These are phyloP conservation scores for Axinella damicornis DNA, from an alignment of 37 sponge, comb jelly and placozoan genomes.

Conservation along the genomic window DNA sequence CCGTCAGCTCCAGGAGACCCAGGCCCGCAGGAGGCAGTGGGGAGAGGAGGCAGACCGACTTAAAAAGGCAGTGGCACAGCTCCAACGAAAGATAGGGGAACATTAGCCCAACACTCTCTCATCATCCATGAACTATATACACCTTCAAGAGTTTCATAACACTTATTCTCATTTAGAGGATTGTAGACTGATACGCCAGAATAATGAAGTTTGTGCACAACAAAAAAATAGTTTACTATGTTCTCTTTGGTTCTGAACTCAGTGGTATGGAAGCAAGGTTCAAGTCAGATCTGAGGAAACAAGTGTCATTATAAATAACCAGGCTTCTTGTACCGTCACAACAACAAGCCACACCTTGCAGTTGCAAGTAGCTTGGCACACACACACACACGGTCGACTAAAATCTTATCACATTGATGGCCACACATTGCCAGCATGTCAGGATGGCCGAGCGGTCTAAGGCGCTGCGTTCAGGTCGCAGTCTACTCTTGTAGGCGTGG, in stretches of 20 bases:
- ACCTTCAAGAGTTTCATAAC: no score
- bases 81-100: constrained; percentile 34
- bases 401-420: no score
- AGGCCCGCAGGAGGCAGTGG: constrained; percentile 45
- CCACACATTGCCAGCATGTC: constrained; percentile 16
- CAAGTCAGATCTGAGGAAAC: constrained; percentile 6
- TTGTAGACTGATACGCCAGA: no score
- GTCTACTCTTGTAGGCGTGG: constrained; percentile 92
- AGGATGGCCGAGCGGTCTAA: constrained; percentile 93
- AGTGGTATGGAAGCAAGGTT: constrained; percentile 12
- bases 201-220: no score
- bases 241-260: not conserved
- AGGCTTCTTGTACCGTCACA: no score
- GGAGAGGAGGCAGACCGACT: constrained; percentile 18
- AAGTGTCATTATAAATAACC: no score
- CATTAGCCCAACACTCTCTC: not conserved
- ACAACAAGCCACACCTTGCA: no score
- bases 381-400: no score
- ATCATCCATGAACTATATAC: not conserved
- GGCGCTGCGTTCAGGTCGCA: constrained; percentile 92
- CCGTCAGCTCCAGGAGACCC: constrained; percentile 45
- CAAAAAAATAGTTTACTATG: no score
- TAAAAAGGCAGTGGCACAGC: not conserved
- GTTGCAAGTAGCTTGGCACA: no score
- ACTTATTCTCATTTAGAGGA: no score